Conservation (phyloP, 2,113 vertebrate species). For the Callipepla californica region DNA sequence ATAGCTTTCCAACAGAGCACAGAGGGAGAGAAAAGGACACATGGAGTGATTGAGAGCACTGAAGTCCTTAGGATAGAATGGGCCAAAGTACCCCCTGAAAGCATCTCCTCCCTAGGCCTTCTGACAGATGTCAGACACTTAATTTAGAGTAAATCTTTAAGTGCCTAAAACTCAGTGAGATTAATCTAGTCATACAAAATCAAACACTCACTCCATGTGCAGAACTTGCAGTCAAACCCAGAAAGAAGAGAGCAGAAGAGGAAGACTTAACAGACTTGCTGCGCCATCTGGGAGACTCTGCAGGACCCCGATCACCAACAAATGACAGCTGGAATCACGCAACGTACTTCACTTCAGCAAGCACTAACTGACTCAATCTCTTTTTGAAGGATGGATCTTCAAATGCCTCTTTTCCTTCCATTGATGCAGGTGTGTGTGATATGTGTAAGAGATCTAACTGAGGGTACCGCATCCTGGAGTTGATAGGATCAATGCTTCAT, state of each 20-base stretch:
- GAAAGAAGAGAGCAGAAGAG: not conserved
- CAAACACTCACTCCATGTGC: not conserved
- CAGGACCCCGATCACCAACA: constrained; percentile 22
- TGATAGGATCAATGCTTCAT: constrained; percentile 71
- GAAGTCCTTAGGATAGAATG: not conserved
- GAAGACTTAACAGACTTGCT: not conserved
- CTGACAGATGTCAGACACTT: not conserved
- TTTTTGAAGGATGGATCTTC: constrained; percentile 52
- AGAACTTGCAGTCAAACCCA: not conserved
- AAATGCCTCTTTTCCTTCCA: constrained; percentile 55
- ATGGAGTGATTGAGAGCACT: not conserved
- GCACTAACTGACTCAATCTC: constrained; percentile 63
- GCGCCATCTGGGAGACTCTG: constrained; percentile 43
- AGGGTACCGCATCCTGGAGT: constrained; percentile 34
- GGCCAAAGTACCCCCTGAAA: not conserved
- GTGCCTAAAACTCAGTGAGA: not conserved
- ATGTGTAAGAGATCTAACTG: constrained; percentile 70
- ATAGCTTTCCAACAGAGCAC: not conserved
- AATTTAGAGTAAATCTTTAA: not conserved
- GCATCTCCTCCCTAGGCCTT: not conserved
- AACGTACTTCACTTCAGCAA: constrained; percentile 61
- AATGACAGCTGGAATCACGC: constrained; percentile 64
- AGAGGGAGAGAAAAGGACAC: not conserved
- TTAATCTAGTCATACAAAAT: not conserved
- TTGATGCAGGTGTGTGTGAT: constrained; percentile 66